phyloP scores from a whole-genome alignment of 2,797 vertebrate species.

The Nyctalus aviator region DNA sequence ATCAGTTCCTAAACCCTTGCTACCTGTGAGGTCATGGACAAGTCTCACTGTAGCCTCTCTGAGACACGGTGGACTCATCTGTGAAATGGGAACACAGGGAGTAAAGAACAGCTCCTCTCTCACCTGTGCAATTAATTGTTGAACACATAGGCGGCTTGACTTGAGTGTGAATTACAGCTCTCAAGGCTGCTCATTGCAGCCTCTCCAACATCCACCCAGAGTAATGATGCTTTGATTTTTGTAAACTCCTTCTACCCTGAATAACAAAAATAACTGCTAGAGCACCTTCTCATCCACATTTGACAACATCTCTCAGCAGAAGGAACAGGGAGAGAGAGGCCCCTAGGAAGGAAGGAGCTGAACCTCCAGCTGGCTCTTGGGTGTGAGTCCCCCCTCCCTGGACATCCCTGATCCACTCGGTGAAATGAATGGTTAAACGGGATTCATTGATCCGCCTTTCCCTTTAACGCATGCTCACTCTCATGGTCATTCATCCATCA shows the following conservation, averaged over 20 bases:
- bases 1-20: neutral
- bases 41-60: neutral
- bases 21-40: neutral
- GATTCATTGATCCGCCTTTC: neutral
- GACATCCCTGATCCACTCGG: neutral
- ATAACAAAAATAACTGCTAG: neutral
- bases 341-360: neutral
- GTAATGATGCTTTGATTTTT: slow-evolving; percentile 24
- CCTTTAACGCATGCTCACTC: rapidly evolving
- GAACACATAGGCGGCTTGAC: neutral
- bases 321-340: neutral
- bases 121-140: neutral
- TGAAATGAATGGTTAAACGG: neutral
- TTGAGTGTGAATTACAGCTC: neutral
- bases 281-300: neutral
- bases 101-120: neutral
- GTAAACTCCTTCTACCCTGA: slow-evolving; percentile 21
- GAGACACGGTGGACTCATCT: neutral
- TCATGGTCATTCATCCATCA: neutral
- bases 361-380: neutral
- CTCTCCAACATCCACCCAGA: neutral
- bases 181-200: neutral
- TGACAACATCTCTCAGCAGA: neutral
- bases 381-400: neutral
- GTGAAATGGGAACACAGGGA: neutral